Base-by-base conservation (phyloP, 2,888 invertebrate genomes). In the Meteorus cinctellus region DNA sequence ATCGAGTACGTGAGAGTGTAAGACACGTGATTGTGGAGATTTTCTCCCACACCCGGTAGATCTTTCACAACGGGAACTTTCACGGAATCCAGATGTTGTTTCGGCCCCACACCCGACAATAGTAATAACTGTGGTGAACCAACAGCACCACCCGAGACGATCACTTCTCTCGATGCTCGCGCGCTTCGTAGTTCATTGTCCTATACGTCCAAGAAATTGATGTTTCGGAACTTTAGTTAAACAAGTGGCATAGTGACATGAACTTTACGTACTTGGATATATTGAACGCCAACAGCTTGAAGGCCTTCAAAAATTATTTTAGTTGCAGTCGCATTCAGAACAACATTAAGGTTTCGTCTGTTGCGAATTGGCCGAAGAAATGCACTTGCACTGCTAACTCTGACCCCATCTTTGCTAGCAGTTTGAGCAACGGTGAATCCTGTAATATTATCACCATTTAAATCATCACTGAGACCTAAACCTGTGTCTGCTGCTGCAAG, bases 21-120 rank as follows among this genome's bases (percentile, higher is more conserved):
- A 0, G 94, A 92, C 0, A 94, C 93, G 82, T 94, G 94, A 84
- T 94, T 94, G 76, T 94, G 94, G 0, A 94, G 88, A 84, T 94
- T 94, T 83, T 92, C 92, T 0, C 94, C 94, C 0, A 94, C 94
- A 0, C 94, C 94, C 0, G 93, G 94, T 27, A 94, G 88, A 78
- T 94, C 91, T 78, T 92, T 92, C 34, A 93, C 90, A 12, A 92
- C 91, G 5, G 91, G 91, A 36, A 94, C 92, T 73, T 92, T 92
- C 75, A 93, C 91, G 74, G 91, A 90, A 63, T 91, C 88, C 2
- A 94, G 88, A 65, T 93, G 92, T 6, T 91, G 90, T 82, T 91
- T 92, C 0, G 94, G 93, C 0, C 94, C 94, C 8, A 94, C 91
- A 12, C 94, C 94, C 0, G 94, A 94, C 3, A 93, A 91, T 3